Evolutionary conservation across 2,113 vertebrate genomes (phyloP).

Genomic region (Aegotheles bennettii): DNA sequence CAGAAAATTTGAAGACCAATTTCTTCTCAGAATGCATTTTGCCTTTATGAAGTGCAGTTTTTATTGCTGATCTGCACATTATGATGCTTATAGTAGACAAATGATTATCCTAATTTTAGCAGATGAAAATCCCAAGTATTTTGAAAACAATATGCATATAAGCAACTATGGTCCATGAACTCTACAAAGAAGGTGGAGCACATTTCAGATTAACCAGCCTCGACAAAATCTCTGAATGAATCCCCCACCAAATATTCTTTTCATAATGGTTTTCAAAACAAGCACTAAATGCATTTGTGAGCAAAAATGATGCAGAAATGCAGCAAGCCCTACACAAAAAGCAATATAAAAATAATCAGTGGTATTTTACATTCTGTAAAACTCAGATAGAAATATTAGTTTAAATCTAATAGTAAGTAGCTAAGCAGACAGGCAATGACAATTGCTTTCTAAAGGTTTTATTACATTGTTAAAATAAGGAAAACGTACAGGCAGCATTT

Average conservation of each 20-base stretch:
- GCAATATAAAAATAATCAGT: background rate
- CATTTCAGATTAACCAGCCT: background rate
- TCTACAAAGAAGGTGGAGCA: background rate
- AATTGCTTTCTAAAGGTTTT: slow-evolving; percentile 11
- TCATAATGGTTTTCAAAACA: slow-evolving; percentile 2
- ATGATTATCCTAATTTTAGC: background rate
- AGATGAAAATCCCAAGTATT: background rate
- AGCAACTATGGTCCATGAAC: background rate
- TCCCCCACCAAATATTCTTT: background rate
- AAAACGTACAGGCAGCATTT: background rate
- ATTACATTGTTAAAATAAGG: slow-evolving; percentile 14
- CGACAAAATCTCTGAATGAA: background rate
- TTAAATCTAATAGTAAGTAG: background rate
- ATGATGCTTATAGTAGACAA: background rate
- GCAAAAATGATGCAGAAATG: background rate
- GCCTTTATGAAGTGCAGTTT: background rate
- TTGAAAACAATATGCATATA: background rate
- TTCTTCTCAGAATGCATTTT: background rate
- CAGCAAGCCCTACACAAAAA: slow-evolving; percentile 4
- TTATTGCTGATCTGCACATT: background rate
- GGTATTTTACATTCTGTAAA: background rate
- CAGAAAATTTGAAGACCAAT: background rate
- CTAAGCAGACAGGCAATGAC: background rate
- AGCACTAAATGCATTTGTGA: background rate
- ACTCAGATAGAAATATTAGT: background rate